Evolutionary conservation across 2,113 vertebrate genomes (phyloP), one percentile per base, ranked within the genome.

Genomic region (Carettochelys insculpta): DNA sequence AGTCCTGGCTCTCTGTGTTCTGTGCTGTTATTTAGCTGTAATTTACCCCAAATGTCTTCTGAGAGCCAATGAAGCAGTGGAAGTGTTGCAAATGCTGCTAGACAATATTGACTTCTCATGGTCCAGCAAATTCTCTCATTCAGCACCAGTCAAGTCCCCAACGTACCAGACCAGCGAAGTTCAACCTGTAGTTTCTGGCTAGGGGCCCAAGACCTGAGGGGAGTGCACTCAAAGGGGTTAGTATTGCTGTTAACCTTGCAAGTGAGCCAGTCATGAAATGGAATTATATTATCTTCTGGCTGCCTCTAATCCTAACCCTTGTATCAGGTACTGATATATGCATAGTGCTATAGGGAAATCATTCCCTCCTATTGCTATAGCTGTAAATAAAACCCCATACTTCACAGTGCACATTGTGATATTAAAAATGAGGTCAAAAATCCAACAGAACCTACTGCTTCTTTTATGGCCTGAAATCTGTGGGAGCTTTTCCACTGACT

Each of bases 391-490:
- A 87, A 87, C 24, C 34, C 82, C 27, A 71, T 87, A 94, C 79
- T 71, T 83, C 73, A 89, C 84, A 75, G 54, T 34, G 34, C 43
- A 92, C 93, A 89, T 85, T 85, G 92, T 92, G 92, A 92, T 11
- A 80, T 87, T 94, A 96, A 96, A 82, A 90, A 92, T 45, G 81
- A 83, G 5, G 86, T 90, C 65, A 92, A 94, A n/a, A 95, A 95
- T 76, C 83, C 92, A 96, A 90, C 92, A 93, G 61, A 95, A 93
- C 90, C 81, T 87, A 94, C 85, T 88, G 94, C 95, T 94, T 92
- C 8, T 92, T 93, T 41, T 73, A 94, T 90, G 95, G 90, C 85
- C 79, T 29, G 83, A 88, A 95, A 97, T 97, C 94, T 92, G 94
- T 93, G 0, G 24, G 92, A 93, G 87, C 54, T 77, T 86, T 93